Evolutionary conservation across 2,113 vertebrate genomes (phyloP), one percentile per base, ranked within the genome.

Genomic region (Saguinus midas): DNA sequence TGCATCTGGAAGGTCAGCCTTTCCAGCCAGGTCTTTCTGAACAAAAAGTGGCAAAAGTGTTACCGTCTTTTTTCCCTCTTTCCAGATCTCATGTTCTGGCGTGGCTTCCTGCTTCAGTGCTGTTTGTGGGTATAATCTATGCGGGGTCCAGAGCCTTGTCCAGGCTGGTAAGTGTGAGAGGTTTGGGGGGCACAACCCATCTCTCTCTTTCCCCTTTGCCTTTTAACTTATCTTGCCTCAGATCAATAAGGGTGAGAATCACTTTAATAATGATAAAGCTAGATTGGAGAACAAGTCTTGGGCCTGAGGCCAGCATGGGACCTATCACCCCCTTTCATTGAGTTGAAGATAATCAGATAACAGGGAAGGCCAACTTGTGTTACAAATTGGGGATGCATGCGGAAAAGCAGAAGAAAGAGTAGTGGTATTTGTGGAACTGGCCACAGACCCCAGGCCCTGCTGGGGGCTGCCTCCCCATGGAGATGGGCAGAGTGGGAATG

Each of bases 51-150:
- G 37, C 88, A 43, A 76, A 97, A 78, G 91, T 82, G 92, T 94
- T 81, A 45, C 40, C 45, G 57, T 88, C 35, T 93, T 91, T 68
- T 97, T 97, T 40, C 97, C 96, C 92, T 96, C 97, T 95, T 94
- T 96, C 50, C 98, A 99, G 99, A 94, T 99, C 99, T 94, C 98
- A 99, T 70, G 98, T 99, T 96, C 86, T 99, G 73, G 98, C 98
- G 0, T 99, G 99, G 99, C 98, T 99, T 91, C 99, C 99, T 43
- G 99, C 98, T 57, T 99, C 99, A 0, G 64, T 99, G 64, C 97
- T 99, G 85, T 99, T 99, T 98, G 99, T 99, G 66, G 99, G 99
- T 40, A 98, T 99, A 94, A 99, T 99, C 98, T 99, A 99, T 83
- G 99, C 99, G 14, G 99, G 99, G 57, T 99, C 99, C 89, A 99